Evolutionary conservation across 2,888 invertebrate species (phyloP).

Genomic region (Limnephilus marmoratus): DNA sequence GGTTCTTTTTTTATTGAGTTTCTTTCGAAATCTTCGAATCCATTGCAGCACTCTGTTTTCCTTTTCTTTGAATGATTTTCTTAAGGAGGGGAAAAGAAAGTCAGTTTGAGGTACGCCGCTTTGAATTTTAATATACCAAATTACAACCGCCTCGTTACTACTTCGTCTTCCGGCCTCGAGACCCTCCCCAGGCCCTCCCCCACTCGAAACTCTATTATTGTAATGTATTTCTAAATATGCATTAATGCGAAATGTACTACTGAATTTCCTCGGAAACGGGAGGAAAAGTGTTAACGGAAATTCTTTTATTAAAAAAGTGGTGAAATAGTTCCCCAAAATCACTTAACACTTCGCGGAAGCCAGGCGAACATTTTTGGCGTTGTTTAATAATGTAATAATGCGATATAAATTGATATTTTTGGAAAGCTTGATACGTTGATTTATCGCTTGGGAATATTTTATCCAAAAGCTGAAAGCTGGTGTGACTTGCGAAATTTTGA

Average conservation of each 20-base stretch:
- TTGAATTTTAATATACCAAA: constrained; percentile 65
- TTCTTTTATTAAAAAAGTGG: constrained; percentile 45
- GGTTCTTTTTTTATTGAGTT: constrained; percentile 1
- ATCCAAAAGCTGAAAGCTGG: not conserved
- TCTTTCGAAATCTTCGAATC: constrained; percentile 19
- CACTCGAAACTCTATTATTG: constrained; percentile 56
- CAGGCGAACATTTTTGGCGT: not conserved
- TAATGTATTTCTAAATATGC: constrained; percentile 64
- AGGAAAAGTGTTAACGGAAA: constrained; percentile 42
- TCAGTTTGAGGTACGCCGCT: constrained; percentile 55
- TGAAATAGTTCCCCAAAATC: constrained; percentile 42
- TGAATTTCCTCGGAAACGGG: constrained; percentile 47
- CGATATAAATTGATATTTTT: constrained; percentile 18
- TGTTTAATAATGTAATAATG: constrained; percentile 15
- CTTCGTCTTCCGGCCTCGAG: constrained; percentile 52
- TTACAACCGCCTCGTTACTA: constrained; percentile 61
- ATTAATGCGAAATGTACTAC: constrained; percentile 55
- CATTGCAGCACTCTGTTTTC: constrained; percentile 30
- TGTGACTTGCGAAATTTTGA: constrained; percentile 29
- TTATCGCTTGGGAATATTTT: constrained; percentile 14
- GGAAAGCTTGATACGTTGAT: constrained; percentile 25
- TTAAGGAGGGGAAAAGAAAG: constrained; percentile 46
- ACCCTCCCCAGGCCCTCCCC: not conserved
- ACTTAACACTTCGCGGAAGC: not conserved
- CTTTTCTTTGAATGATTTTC: constrained; percentile 30